phyloP scores from a whole-genome alignment of 2,888 invertebrate species.

The Nemotelus pantherinus region DNA sequence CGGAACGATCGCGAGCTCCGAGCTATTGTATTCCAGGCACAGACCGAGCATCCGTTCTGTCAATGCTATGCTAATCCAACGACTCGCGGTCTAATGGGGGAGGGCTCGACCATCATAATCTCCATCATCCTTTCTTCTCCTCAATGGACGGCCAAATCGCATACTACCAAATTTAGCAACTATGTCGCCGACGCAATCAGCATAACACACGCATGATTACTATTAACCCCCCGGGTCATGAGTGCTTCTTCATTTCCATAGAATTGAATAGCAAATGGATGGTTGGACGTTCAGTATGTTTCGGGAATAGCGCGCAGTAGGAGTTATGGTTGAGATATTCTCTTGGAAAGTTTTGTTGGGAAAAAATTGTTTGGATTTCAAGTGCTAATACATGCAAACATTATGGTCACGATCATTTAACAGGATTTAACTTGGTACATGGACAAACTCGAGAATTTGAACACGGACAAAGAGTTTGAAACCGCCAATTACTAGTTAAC shows the following conservation, averaged over 20 bases:
- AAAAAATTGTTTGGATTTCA: too few species aligned
- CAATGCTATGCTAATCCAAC: neutral
- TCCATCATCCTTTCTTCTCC: slow-evolving; percentile 14
- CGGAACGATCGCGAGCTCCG: slow-evolving; percentile 18
- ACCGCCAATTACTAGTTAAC: too few species aligned
- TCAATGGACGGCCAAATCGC: neutral
- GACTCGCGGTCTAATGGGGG: slow-evolving; percentile 14
- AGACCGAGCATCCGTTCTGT: slow-evolving; percentile 24
- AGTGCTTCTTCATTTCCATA: neutral
- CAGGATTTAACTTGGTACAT: too few species aligned
- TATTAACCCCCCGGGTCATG: slow-evolving; percentile 16
- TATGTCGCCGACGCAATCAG: slow-evolving; percentile 17
- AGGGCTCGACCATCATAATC: neutral
- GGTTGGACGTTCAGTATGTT: too few species aligned
- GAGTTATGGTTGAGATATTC: too few species aligned
- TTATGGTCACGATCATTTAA: too few species aligned
- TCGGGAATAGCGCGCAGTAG: too few species aligned
- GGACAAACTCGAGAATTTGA: too few species aligned
- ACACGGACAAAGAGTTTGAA: too few species aligned
- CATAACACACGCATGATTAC: slow-evolving; percentile 3
- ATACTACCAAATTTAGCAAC: slow-evolving; percentile 31
- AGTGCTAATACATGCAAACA: too few species aligned
- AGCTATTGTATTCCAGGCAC: slow-evolving; percentile 39
- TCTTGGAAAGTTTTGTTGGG: too few species aligned
- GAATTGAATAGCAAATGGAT: too few species aligned